Evolutionary conservation across 2,888 invertebrate species (phyloP).

Genomic region (Ectemnius continuus): DNA sequence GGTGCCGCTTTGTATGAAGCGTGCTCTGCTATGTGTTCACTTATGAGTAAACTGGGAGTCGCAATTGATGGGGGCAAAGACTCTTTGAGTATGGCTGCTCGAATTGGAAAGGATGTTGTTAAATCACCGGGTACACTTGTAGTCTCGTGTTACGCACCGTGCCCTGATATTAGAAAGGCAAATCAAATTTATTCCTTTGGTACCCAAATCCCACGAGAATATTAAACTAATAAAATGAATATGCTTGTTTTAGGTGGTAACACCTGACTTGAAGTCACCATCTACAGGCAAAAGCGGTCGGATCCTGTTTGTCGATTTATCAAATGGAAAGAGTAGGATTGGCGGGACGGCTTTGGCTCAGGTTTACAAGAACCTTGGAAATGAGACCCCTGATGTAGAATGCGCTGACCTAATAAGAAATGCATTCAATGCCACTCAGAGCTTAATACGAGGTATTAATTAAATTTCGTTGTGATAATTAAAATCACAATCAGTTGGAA

Average conservation of each 20-base stretch:
- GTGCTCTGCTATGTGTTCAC: constrained; percentile 91
- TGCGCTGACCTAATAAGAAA: constrained; percentile 83
- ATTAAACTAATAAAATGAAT: neutral
- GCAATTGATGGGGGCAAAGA: constrained; percentile 99
- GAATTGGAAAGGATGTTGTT: constrained; percentile 85
- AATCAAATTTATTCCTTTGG: constrained; percentile 19
- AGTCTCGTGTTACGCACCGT: constrained; percentile 97
- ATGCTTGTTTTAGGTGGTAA: constrained; percentile 81
- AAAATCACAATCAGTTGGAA: neutral
- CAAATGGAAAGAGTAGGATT: constrained; percentile 86
- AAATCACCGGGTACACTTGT: constrained; percentile 94
- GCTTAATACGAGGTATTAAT: constrained; percentile 84
- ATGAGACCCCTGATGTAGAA: constrained; percentile 89
- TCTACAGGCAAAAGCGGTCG: constrained; percentile 81
- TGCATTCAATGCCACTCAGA: constrained; percentile 91
- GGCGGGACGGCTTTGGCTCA: constrained; percentile 97
- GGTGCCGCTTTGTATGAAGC: constrained; percentile 93
- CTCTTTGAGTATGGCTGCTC: constrained; percentile 97
- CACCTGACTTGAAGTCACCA: constrained; percentile 93
- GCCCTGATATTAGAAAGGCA: constrained; percentile 90
- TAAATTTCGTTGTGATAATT: neutral
- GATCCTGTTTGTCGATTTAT: constrained; percentile 89
- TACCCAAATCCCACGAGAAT: neutral
- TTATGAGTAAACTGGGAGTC: constrained; percentile 90
- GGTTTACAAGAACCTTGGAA: constrained; percentile 91